Conservation (phyloP, 2,888 invertebrate species). For the Eristalinus sepulchralis region DNA sequence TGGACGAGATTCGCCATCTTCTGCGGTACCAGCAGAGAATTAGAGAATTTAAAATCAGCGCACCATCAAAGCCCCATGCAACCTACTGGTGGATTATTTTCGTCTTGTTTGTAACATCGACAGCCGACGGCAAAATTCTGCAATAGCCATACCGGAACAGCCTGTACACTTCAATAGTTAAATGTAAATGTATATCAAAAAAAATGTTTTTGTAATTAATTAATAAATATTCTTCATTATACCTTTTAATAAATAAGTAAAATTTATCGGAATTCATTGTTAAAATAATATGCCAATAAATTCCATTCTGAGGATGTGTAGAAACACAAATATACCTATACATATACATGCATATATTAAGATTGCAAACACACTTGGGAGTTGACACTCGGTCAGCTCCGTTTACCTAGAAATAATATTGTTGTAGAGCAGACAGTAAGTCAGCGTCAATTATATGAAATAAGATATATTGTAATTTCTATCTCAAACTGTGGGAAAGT, state of each 20-base stretch:
- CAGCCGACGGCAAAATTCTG: background rate
- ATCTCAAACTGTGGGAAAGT: background rate
- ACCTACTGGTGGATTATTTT: background rate
- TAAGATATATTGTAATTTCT: background rate
- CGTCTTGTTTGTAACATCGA: background rate
- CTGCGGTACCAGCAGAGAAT: conserved; percentile 1
- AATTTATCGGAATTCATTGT: background rate
- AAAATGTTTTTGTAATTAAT: too few relatives aligned
- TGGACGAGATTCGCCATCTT: conserved; percentile 9
- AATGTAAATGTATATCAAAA: too few relatives aligned
- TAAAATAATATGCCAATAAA: too few relatives aligned
- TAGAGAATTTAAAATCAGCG: conserved; percentile 1
- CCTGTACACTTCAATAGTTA: too few relatives aligned
- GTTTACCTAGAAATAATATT: too few relatives aligned
- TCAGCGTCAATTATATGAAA: background rate
- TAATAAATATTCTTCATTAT: background rate
- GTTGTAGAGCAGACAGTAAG: background rate
- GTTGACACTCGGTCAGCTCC: background rate
- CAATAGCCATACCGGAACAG: background rate
- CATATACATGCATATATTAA: background rate
- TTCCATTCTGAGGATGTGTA: background rate
- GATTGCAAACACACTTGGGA: background rate
- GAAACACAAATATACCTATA: background rate
- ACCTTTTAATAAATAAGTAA: background rate
- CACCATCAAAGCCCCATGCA: conserved; percentile 13